phyloP scores from a whole-genome alignment of 2,888 invertebrate genomes.

The Cryptus armator region DNA sequence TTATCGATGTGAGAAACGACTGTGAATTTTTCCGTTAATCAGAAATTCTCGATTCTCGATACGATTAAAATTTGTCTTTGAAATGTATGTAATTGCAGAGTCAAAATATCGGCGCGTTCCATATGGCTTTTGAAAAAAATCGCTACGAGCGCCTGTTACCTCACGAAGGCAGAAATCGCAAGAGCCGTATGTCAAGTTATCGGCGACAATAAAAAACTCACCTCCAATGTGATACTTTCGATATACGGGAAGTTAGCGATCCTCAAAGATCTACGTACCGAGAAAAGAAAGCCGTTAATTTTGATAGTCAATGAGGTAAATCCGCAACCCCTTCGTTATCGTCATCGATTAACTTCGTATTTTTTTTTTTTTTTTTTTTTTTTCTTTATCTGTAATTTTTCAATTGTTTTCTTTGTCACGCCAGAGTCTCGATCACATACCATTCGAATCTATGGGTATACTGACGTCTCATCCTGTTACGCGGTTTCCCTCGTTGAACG shows the following conservation, averaged over 20 bases:
- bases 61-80: not conserved
- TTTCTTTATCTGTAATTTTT: conserved; percentile 33
- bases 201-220: conserved; percentile 78
- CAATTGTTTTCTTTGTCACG: conserved; percentile 71
- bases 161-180: conserved; percentile 84
- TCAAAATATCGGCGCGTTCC: conserved; percentile 76
- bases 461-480: conserved; percentile 90
- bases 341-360: not conserved
- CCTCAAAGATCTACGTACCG: conserved; percentile 82
- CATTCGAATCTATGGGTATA: conserved; percentile 92
- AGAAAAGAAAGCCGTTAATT: conserved; percentile 88
- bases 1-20: conserved; percentile 66
- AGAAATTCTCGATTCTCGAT: too few species aligned
- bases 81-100: conserved; percentile 62
- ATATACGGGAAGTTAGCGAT: conserved; percentile 75
- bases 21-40: conserved; percentile 59
- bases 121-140: conserved; percentile 84
- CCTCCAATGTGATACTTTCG: conserved; percentile 79
- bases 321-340: conserved; percentile 19
- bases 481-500: conserved; percentile 91
- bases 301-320: conserved; percentile 90
- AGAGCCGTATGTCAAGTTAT: conserved; percentile 84
- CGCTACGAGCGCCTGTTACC: conserved; percentile 82
- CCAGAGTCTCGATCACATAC: conserved; percentile 91
- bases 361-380: conserved; percentile 37